A percentile compares a stretch with the other conserved stretches of the same genome.
Evolutionary conservation across 1,140 invertebrate genomes (phyloP).

Genomic region (Conus betulinus): DNA sequence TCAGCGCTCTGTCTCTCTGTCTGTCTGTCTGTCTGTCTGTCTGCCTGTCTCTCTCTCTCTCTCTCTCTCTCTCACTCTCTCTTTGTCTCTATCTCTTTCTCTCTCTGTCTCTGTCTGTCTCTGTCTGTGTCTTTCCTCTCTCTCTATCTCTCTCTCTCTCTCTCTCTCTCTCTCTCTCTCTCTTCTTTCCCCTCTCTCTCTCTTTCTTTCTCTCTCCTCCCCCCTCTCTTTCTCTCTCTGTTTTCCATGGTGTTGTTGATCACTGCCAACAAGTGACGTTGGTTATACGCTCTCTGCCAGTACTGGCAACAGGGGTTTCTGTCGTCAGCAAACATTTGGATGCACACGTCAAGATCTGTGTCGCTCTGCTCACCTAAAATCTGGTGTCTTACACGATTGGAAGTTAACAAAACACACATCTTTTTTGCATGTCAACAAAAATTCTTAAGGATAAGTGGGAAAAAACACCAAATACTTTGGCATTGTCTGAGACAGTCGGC

Average conservation of each 20-base stretch:
- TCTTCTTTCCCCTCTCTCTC: neutral
- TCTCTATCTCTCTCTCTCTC: neutral
- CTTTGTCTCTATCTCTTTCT: neutral
- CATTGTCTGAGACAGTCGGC: no score
- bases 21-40: neutral
- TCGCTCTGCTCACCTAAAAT: no score
- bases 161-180: neutral
- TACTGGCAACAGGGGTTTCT: no score
- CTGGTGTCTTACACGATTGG: no score
- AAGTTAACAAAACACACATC: no score
- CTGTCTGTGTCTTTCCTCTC: neutral
- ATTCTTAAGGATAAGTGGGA: no score
- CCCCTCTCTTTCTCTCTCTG: neutral
- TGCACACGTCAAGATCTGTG: no score
- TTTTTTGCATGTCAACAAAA: no score
- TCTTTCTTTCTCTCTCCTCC: neutral
- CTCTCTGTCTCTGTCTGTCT: constrained; percentile 6
- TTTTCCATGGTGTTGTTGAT: neutral
- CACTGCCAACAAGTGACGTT: no score
- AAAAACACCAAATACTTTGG: no score
- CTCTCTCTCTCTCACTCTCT: neutral
- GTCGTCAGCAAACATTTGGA: no score
- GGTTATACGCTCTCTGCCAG: no score
- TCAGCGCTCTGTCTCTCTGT: neutral
- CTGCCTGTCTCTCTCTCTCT: neutral